Evolutionary conservation across 2,888 invertebrate genomes (phyloP).

Genomic region (Chloroclystis v-ata): DNA sequence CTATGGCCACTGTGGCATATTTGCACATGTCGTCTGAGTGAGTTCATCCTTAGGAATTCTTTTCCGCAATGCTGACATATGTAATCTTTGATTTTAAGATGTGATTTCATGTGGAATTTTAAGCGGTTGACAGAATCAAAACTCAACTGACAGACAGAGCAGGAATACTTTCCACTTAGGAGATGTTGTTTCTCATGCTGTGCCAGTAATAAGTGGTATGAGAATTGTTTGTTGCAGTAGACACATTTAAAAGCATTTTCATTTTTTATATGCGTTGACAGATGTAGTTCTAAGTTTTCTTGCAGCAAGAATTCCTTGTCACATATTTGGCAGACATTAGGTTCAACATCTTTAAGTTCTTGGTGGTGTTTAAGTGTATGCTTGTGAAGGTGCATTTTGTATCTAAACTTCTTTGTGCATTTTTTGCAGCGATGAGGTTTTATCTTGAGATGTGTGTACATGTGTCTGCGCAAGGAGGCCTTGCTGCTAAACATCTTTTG

Average conservation of each 20-base stretch:
- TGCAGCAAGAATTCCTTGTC: slow-evolving; percentile 86
- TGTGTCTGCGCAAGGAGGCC: slow-evolving; percentile 82
- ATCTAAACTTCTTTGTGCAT: slow-evolving; percentile 81
- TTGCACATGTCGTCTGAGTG: slow-evolving; percentile 85
- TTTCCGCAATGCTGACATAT: slow-evolving; percentile 89
- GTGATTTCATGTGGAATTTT: slow-evolving; percentile 81
- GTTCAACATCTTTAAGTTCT: slow-evolving; percentile 28
- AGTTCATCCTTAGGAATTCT: slow-evolving; percentile 85
- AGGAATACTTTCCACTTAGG: slow-evolving; percentile 83
- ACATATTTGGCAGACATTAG: slow-evolving; percentile 85
- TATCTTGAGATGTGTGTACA: slow-evolving; percentile 81
- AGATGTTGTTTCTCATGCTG: slow-evolving; percentile 87
- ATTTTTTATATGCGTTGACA: slow-evolving; percentile 81
- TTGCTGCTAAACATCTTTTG: slow-evolving; percentile 80
- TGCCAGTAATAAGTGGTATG: slow-evolving; percentile 51
- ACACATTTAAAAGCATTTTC: slow-evolving; percentile 81
- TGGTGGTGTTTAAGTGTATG: slow-evolving; percentile 80
- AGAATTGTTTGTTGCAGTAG: slow-evolving; percentile 68
- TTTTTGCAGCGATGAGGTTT: slow-evolving; percentile 80
- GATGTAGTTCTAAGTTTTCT: slow-evolving; percentile 85
- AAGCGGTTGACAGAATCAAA: slow-evolving; percentile 83
- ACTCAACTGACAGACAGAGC: slow-evolving; percentile 83
- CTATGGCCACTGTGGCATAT: slow-evolving; percentile 86
- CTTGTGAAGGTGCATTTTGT: slow-evolving; percentile 80
- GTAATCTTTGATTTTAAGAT: slow-evolving; percentile 85